Evolutionary conservation across 2,888 invertebrate genomes (phyloP), one percentile per base, ranked within the genome.

Genomic region (Ditula angustiorana): DNA sequence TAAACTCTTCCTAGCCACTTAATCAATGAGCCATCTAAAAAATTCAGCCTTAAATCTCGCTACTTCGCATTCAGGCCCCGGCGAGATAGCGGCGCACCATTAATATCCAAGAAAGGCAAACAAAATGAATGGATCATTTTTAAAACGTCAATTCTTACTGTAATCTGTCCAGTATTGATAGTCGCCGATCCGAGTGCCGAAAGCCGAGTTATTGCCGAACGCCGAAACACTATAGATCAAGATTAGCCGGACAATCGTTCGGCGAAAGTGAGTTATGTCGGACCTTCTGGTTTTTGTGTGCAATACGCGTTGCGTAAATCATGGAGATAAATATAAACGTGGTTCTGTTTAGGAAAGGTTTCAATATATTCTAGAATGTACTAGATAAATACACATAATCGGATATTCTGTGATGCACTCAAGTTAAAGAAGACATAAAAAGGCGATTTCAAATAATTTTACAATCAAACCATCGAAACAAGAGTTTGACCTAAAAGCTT

Each of bases 81-180:
- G 69, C 69, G 69, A 78, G 85, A 86, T 86, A 86, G 80, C 78
- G 70, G 69, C 67, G 46, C 66, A 71, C 76, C 79, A 83, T 86
- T 84, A 81, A 84, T 86, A 83, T 72, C 69, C 68, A 68, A 68
- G 66, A 65, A 73, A 74, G 67, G 75, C 76, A 81, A 82, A 83
- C 81, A 82, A 76, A 76, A 74, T 77, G 79, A 79, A 76, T 74
- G 72, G 74, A 75, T 71, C 74, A 79, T 80, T 82, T 82, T 80
- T 79, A 78, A 75, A 77, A 73, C 71, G 75, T 76, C 75, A 74
- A 69, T 71, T 72, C 73, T 67, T 69, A 23, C 37, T 50, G 66
- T 67, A 69, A 66, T 61, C 66, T 50, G 55, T 37, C n/a, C 44
- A 23, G 61, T 67, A 69, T 70, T 70, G 64, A 69, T 69, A 66